Percentiles rank a stretch among this genome's conserved stretches.
Evolutionary conservation across 2,888 invertebrate genomes (phyloP).

Genomic region (Metalampra italica): DNA sequence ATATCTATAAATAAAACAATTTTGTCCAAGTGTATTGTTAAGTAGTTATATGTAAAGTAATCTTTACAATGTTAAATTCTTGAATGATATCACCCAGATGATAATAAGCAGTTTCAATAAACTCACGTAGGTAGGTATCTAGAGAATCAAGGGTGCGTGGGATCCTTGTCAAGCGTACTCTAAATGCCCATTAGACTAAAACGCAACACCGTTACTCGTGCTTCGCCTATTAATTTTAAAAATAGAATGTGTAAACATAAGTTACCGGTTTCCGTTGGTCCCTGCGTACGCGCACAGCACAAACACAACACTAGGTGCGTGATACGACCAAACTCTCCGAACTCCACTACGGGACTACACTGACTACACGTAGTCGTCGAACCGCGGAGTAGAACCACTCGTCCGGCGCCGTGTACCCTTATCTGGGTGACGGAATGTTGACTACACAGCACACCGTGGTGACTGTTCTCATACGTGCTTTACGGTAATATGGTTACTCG

Average conservation of each 20-base stretch:
- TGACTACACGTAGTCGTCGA: conserved; percentile 8
- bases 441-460: conserved; percentile 14
- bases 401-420: conserved; percentile 31
- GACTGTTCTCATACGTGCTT: conserved; percentile 11
- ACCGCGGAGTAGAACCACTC: conserved; percentile 4
- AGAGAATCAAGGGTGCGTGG: too few species aligned
- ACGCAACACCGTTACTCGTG: neutral
- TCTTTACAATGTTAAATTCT: neutral
- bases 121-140: neutral
- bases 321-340: conserved; percentile 26
- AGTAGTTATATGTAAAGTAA: neutral
- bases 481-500: conserved; percentile 11
- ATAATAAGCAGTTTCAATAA: neutral
- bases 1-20: too few species aligned
- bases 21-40: too few species aligned
- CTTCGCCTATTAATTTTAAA: conserved; percentile 19
- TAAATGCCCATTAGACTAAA: conserved; percentile 1
- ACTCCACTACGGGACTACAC: conserved; percentile 34
- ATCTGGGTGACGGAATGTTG: conserved; percentile 51
- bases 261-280: conserved; percentile 39
- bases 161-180: conserved; percentile 1
- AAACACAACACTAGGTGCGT: conserved; percentile 20
- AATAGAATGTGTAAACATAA: conserved; percentile 31
- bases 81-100: conserved; percentile 9
- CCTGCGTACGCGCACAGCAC: conserved; percentile 10